Conservation (phyloP, 1,140 invertebrate genomes). For the Camponotus vicinus region DNA sequence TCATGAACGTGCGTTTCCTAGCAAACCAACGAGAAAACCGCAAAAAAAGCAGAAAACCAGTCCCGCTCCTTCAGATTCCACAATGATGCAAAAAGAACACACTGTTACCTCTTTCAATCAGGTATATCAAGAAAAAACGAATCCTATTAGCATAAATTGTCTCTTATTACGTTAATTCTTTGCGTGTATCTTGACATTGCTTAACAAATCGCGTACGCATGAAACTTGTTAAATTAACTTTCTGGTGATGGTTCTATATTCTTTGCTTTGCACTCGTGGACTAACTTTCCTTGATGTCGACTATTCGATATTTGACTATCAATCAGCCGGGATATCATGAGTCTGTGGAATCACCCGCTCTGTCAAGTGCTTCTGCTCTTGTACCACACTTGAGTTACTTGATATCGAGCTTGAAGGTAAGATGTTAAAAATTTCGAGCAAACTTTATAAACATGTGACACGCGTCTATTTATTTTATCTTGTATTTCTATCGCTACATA, state of each 20-base stretch:
- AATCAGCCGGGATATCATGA: slow-evolving; percentile 82
- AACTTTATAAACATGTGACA: slow-evolving; percentile 20
- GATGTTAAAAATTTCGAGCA: slow-evolving; percentile 65
- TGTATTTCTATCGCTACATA: neutral
- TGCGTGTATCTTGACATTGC: slow-evolving; percentile 14
- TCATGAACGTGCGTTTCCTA: slow-evolving; percentile 82
- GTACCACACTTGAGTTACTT: slow-evolving; percentile 90
- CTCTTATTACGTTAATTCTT: slow-evolving; percentile 6
- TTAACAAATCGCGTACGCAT: slow-evolving; percentile 53
- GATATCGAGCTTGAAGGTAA: slow-evolving; percentile 91
- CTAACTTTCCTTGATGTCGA: slow-evolving; percentile 60
- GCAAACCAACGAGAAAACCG: slow-evolving; percentile 79
- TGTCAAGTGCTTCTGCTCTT: slow-evolving; percentile 88
- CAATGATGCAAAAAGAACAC: slow-evolving; percentile 81
- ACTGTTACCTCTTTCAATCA: slow-evolving; percentile 82
- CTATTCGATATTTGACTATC: slow-evolving; percentile 60
- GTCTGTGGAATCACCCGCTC: slow-evolving; percentile 85
- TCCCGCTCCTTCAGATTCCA: slow-evolving; percentile 78
- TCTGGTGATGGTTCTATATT: slow-evolving; percentile 69
- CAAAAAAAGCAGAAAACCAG: slow-evolving; percentile 80
- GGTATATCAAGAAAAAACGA: slow-evolving; percentile 71
- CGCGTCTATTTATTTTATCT: neutral
- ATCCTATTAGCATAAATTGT: slow-evolving; percentile 8
- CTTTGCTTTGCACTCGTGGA: slow-evolving; percentile 62
- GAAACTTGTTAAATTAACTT: slow-evolving; percentile 64